Base-by-base conservation (phyloP, 2,113 vertebrate genomes). In the Hepsetus odoe region DNA sequence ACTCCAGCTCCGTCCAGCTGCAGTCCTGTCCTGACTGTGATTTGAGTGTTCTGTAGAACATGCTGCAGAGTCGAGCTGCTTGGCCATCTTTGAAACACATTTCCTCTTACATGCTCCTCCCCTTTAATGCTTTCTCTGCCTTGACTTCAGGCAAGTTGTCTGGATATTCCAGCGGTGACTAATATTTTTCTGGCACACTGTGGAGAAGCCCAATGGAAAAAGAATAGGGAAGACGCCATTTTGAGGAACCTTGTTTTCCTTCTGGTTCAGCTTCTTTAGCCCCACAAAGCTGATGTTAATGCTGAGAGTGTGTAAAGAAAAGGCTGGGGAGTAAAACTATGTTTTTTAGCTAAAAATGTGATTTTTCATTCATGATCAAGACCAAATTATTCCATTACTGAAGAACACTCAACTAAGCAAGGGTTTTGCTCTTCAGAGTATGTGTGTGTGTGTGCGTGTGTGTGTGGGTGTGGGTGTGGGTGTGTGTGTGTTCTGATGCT, bases 141-240 rank as follows among this genome's bases (percentile, higher is more conserved):
- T 83, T 61, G 65, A 81, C 78, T 77, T 56, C 76, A 76, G 76
- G 59, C 42, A 49, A 71, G 40, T 65, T 72, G 80, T 80, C 55
- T 84, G 83, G 82, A 85, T 81, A 82, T 80, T 84, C 77, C 77
- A 80, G 74, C 35, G 55, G 74, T 84, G 80, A 86, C 80, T 86
- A 80, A 83, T 81, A 86, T 84, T 84, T 84, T 86, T 80, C 82
- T 86, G 82, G 82, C 69, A 11, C 46, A 77, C 16, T 18, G 46
- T 58, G 66, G 40, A 75, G 72, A 76, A 76, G 72, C 67, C 67
- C 56, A 56, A 70, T 44, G 53, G 66, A 72, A 86, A 81, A 83
- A 69, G 38, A 81, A 77, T 24, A 80, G 32, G 13, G 79, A 32
- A 53, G 76, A 53, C 56, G 40, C 80, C 81, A 84, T 87, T 85